Evolutionary conservation across 2,797 vertebrate species (phyloP).

Genomic region (Psittacula derbiana): DNA sequence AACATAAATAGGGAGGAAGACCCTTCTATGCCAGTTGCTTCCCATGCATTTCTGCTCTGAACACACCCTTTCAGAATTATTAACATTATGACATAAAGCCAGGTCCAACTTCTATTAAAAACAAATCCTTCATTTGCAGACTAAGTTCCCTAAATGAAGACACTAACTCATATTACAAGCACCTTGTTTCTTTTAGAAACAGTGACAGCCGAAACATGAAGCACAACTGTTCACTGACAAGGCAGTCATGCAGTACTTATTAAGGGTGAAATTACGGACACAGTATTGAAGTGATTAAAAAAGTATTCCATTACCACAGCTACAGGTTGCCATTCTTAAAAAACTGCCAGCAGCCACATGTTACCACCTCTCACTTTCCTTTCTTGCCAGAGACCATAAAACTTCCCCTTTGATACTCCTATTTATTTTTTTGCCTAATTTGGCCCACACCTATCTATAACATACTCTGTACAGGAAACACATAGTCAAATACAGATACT

Average conservation of each 20-base stretch:
- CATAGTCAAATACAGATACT: background rate
- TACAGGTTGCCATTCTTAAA: background rate
- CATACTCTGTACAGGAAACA: background rate
- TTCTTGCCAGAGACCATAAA: background rate
- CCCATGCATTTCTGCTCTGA: background rate
- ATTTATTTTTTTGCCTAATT: background rate
- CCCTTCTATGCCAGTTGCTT: background rate
- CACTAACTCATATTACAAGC: background rate
- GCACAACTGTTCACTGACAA: background rate
- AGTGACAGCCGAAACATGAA: background rate
- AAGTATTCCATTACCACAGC: background rate
- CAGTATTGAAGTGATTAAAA: background rate
- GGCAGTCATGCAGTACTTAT: background rate
- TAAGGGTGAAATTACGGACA: background rate
- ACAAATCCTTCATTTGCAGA: background rate
- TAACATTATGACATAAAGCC: background rate
- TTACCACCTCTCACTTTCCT: background rate
- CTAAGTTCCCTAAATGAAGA: background rate
- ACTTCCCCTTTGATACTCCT: background rate
- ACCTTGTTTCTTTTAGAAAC: background rate
- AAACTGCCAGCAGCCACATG: background rate
- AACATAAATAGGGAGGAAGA: background rate
- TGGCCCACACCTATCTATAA: background rate
- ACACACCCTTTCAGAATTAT: background rate
- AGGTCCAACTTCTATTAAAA: background rate